Base-by-base conservation (phyloP, 2,113 vertebrate genomes). In the Monopterus albus region DNA sequence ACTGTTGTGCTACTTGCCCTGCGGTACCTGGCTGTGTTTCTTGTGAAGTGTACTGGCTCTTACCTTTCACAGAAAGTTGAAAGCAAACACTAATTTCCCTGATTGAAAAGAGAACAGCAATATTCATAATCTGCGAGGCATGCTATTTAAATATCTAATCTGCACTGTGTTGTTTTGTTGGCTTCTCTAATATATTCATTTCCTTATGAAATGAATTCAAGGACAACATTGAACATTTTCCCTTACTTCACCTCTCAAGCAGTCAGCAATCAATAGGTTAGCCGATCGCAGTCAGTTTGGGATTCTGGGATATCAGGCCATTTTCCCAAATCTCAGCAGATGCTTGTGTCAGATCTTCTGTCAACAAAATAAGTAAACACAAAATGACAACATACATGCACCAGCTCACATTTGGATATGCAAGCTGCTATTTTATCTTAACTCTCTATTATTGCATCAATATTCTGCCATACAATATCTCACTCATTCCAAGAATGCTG, bases 61-160 rank as follows among this genome's bases (percentile, higher is more conserved):
- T 62, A 75, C 66, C 62, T 78, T 50, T 26, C 7, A 29, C 18
- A 43, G 10, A 43, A 29, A 49, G 45, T 14, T 28, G 51, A 81
- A 40, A 21, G 39, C 5, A 31, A 39, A 23, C 28, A 25, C 20
- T 49, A 1, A 18, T 70, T 73, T 35, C 7, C 11, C 17, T 70
- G 50, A 67, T 75, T 61, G 39, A 59, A 73, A 79, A 76, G 5
- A 70, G 8, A 67, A 75, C 1, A 43, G 7, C 6, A 71, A 47
- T 31, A 58, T 79, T 56, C 39, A 64, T 11, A n/a, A n/a, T n/a
- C 12, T 14, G 25, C 18, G 38, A 31, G 9, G 14, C 13, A 56
- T 42, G 17, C 20, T 23, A 38, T 75, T 50, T 56, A 13, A 21
- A 23, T 38, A 28, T 39, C 28, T 18, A 20, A 28, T n/a, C n/a